Evolutionary conservation across 2,888 invertebrate genomes (phyloP), one percentile per base, ranked within the genome.

Genomic region (Eutolmus rufibarbis): DNA sequence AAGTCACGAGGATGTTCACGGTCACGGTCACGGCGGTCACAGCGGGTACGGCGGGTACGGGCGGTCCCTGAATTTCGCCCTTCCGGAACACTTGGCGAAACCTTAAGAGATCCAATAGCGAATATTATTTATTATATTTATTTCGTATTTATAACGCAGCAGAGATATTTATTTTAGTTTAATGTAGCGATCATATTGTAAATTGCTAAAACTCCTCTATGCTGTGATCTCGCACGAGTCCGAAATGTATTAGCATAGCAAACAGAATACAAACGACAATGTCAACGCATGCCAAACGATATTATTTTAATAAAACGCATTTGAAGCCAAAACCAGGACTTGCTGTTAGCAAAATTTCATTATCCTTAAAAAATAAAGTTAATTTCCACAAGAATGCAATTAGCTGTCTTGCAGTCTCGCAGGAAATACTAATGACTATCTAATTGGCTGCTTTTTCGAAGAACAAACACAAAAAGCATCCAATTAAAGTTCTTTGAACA

Each of bases 1-100:
- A 0, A 94, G 93, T 5, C 94, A 95, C 89, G 95, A 95, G 88
- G 95, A 95, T 86, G 94, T 93, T 0, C 94, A 94, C 82, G 90
- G 89, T 2, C 94, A 93, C 0, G 89, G 82, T 23, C 93, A 94
- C 74, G 94, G 94, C 0, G 51, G 66, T 9, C 94, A 94, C 90
- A 94, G 94, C 0, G 94, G 94, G 0, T 94, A 94, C 66, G 94
- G 93, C 0, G 91, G 92, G 28, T 93, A 93, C 88, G 92, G 91
- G 0, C 91, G 93, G 86, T 91, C 93, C 4, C 31, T 93, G 1
- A 90, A 92, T 87, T 88, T 91, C 3, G 90, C 89, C 43, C 88
- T 91, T n/a, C 90, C 90, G 0, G 89, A 89, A 40, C 89, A 90
- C 84, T 76, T 90, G 31, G 89, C 89, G 40, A 89, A 88, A 86